Percentiles rank a stretch among this genome's conserved stretches.
Evolutionary conservation across 2,113 vertebrate genomes (phyloP).

Genomic region (Corapipo altera): DNA sequence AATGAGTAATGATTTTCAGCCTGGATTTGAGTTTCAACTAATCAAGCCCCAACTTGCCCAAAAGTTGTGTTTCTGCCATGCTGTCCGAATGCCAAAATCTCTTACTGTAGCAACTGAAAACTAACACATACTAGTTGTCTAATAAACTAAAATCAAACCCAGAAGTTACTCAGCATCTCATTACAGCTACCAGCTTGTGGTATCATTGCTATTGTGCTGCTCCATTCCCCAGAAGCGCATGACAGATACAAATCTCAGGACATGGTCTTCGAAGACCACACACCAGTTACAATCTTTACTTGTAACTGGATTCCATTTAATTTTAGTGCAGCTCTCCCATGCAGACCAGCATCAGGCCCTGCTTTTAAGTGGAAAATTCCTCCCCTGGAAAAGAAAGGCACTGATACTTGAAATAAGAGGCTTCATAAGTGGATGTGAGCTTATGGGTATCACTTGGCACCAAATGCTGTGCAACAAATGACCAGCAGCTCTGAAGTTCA

Average conservation of each 20-base stretch:
- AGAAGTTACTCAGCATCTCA: not conserved
- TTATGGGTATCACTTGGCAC: not conserved
- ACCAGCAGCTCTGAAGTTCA: not conserved
- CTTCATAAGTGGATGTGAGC: not conserved
- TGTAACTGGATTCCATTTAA: not conserved
- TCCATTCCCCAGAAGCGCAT: not conserved
- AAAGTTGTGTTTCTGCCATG: not conserved
- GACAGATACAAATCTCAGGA: not conserved
- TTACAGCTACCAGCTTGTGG: not conserved
- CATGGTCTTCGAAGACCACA: not conserved
- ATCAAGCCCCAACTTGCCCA: not conserved
- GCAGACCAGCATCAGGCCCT: not conserved
- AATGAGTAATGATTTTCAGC: not conserved
- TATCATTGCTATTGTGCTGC: not conserved
- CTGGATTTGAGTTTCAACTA: not conserved
- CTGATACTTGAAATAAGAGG: conserved; percentile 19
- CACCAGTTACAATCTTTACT: not conserved
- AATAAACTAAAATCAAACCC: not conserved
- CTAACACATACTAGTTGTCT: not conserved
- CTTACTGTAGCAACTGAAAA: not conserved
- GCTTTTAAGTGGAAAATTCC: conserved; percentile 24
- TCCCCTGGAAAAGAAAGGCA: not conserved
- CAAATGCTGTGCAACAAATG: not conserved
- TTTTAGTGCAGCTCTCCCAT: not conserved
- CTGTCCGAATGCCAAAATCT: not conserved